Evolutionary conservation across 2,113 vertebrate genomes (phyloP).

Genomic region (Limnothrissa miodon): DNA sequence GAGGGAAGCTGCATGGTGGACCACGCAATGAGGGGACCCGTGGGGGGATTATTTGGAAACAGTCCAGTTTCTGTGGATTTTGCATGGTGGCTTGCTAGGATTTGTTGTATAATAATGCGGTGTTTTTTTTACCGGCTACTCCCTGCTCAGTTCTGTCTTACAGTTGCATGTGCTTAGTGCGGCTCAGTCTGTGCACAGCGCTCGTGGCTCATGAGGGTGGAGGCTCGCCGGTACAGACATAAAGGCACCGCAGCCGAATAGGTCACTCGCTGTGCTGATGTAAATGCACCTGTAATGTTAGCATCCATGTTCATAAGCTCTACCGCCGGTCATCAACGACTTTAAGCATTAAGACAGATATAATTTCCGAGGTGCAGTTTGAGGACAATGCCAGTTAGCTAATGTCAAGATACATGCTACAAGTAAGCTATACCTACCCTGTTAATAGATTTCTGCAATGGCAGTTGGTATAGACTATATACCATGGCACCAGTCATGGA

Average conservation of each 20-base stretch:
- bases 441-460: background rate
- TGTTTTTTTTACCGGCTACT: background rate
- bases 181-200: background rate
- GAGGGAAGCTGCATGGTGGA: background rate
- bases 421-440: background rate
- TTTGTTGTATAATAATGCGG: slow-evolving; percentile 10
- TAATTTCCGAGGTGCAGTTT: background rate
- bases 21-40: background rate
- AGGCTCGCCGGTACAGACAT: slow-evolving; percentile 13
- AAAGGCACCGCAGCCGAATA: background rate
- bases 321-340: background rate
- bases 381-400: background rate
- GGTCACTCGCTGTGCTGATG: background rate
- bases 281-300: background rate
- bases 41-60: slow-evolving; percentile 8
- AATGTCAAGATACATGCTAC: background rate
- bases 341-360: background rate
- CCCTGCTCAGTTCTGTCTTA: background rate
- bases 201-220: slow-evolving; percentile 2
- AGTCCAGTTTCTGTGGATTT: background rate
- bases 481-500: background rate
- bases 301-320: background rate
- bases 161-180: background rate
- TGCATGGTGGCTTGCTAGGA: background rate
- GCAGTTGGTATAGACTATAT: background rate